Percentiles rank a stretch among this genome's conserved stretches.
phyloP scores from a whole-genome alignment of 2,888 invertebrate genomes.

The Bedellia somnulentella region DNA sequence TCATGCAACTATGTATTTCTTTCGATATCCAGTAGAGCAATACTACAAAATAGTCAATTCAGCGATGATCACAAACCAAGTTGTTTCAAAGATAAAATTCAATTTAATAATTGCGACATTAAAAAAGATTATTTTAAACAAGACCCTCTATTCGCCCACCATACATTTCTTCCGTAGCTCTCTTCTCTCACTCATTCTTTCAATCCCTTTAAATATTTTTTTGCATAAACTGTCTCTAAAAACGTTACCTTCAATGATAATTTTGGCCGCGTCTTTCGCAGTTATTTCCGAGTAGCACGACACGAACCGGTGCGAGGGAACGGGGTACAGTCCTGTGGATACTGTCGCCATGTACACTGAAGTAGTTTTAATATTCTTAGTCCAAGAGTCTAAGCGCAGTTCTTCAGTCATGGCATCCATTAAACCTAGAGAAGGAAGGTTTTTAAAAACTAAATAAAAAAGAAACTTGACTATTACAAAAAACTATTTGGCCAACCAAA shows the following conservation, averaged over 20 bases:
- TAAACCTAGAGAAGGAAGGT: conserved; percentile 23
- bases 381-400: conserved; percentile 39
- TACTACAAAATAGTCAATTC: too few relatives aligned
- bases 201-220: too few relatives aligned
- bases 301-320: conserved; percentile 38
- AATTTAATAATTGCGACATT: neutral
- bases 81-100: neutral
- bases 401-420: conserved; percentile 49
- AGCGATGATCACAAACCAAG: neutral
- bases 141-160: too few relatives aligned
- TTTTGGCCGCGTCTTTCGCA: conserved; percentile 36
- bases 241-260: conserved; percentile 49
- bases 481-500: too few relatives aligned
- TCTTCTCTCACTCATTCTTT: too few relatives aligned
- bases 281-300: conserved; percentile 34
- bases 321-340: conserved; percentile 36
- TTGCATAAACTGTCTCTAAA: too few relatives aligned
- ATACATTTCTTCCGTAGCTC: neutral
- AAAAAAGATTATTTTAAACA: too few relatives aligned
- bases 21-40: too few relatives aligned
- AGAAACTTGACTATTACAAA: too few relatives aligned
- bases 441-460: too few relatives aligned
- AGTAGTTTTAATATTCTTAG: conserved; percentile 40
- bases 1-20: too few relatives aligned
- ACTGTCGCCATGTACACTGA: conserved; percentile 42